Evolutionary conservation across 2,888 invertebrate species (phyloP).

Genomic region (Lutraria lutraria): DNA sequence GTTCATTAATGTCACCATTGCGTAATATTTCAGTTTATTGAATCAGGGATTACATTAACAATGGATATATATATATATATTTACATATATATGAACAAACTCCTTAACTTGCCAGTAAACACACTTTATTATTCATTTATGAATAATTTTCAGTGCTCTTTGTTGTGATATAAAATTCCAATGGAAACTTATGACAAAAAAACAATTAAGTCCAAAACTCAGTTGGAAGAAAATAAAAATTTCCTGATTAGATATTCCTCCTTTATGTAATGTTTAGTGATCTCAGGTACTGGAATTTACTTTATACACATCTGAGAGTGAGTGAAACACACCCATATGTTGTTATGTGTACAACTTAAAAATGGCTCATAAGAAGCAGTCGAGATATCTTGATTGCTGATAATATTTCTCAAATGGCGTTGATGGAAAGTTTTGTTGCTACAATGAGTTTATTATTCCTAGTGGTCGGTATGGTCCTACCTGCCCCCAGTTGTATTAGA

Average conservation of each 20-base stretch:
- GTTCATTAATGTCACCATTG: neutral
- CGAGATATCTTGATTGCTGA: neutral
- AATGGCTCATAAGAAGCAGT: neutral
- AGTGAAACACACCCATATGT: neutral
- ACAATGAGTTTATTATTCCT: neutral
- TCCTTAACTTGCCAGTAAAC: constrained; percentile 35
- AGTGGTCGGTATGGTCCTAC: neutral
- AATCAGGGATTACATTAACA: constrained; percentile 24
- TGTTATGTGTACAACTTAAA: neutral
- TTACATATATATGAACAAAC: neutral
- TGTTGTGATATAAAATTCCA: constrained; percentile 40
- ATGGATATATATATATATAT: constrained; percentile 8
- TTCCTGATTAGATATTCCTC: constrained; percentile 14
- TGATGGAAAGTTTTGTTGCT: neutral
- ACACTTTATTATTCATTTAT: constrained; percentile 8
- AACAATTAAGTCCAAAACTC: neutral
- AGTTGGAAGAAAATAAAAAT: neutral
- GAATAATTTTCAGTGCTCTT: constrained; percentile 14
- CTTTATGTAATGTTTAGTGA: constrained; percentile 22
- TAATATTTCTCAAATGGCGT: neutral
- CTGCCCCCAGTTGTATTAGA: neutral
- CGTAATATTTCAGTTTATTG: neutral
- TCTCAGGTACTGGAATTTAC: constrained; percentile 33
- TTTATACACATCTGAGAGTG: constrained; percentile 19
- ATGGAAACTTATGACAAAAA: constrained; percentile 12